phyloP scores from a whole-genome alignment of 2,113 vertebrate species.

The Hippopotamus amphibius region DNA sequence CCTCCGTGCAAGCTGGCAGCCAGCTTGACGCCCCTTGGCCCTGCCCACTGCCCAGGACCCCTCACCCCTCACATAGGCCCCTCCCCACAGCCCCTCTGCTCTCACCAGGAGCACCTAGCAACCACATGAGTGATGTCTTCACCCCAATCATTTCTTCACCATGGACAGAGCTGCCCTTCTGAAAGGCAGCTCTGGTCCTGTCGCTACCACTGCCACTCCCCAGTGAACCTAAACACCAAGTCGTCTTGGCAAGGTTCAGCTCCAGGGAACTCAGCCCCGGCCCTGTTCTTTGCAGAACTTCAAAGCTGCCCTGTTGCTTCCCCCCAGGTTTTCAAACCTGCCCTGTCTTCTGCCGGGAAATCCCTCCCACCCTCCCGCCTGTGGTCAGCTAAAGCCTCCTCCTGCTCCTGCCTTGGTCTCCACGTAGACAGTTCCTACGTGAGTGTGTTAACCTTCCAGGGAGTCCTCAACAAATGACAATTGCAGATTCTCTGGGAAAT shows the following conservation, averaged over 20 bases:
- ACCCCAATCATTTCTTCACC: not conserved
- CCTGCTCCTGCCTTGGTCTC: not conserved
- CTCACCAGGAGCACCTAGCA: not conserved
- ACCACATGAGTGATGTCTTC: no score
- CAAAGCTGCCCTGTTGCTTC: not conserved
- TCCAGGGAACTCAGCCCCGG: not conserved
- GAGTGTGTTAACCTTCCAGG: not conserved
- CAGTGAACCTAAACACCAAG: not conserved
- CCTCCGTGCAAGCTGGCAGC: not conserved
- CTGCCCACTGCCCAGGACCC: not conserved
- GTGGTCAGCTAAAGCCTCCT: not conserved
- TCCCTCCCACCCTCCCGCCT: not conserved
- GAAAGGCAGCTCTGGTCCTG: not conserved
- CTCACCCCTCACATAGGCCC: not conserved
- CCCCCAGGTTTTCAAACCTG: rapidly evolving
- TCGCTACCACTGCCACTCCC: not conserved
- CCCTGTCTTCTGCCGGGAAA: not conserved
- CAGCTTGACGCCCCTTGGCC: not conserved
- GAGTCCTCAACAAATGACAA: not conserved
- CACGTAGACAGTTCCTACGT: not conserved
- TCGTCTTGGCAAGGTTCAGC: not conserved
- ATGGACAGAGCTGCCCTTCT: not conserved
- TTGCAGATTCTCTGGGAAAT: not conserved
- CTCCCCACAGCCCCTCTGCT: not conserved
- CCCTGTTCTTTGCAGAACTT: not conserved